phyloP scores from a whole-genome alignment of 2,113 vertebrate genomes.

The Podocnemis expansa region DNA sequence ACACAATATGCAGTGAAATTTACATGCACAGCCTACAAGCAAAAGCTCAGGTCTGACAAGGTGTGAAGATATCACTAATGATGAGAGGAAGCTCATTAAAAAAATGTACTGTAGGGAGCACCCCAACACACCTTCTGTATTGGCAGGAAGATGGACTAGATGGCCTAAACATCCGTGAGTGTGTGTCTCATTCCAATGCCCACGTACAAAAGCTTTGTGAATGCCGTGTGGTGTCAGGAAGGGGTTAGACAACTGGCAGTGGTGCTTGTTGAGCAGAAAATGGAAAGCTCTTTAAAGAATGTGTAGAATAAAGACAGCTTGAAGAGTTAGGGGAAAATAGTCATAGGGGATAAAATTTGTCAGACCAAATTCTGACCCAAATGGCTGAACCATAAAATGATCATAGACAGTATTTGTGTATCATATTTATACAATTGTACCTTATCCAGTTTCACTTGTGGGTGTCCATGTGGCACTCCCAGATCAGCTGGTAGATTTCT shows the following conservation, averaged over 20 bases:
- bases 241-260: not conserved
- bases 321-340: not conserved
- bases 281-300: not conserved
- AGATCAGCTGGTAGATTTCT: not conserved
- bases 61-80: not conserved
- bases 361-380: not conserved
- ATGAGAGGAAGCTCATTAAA: not conserved
- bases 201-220: conserved; percentile 32
- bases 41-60: not conserved
- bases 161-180: conserved; percentile 22
- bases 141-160: conserved; percentile 37
- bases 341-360: not conserved
- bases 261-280: not conserved
- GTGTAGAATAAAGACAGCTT: not conserved
- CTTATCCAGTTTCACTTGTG: not conserved
- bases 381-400: not conserved
- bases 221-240: not conserved
- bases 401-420: not conserved
- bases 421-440: not conserved
- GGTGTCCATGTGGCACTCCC: not conserved
- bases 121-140: not conserved
- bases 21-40: not conserved
- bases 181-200: not conserved
- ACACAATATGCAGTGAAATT: not conserved
- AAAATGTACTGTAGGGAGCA: not conserved